Base-by-base conservation (phyloP, 2,113 vertebrate species). In the Morone saxatilis region DNA sequence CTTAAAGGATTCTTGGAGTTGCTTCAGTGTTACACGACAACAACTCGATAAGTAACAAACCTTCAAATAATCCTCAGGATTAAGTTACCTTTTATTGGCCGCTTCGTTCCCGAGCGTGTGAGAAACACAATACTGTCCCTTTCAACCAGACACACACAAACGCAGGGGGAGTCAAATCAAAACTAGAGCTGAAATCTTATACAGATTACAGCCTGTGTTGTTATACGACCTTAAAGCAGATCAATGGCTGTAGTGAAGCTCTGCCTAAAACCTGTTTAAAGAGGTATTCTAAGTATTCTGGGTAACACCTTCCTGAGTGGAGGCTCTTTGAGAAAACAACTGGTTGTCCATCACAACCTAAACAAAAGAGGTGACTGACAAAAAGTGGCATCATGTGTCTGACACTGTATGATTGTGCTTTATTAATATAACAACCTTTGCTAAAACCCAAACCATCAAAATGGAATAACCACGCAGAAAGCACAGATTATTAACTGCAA, bases 271-370 rank as follows among this genome's bases (percentile, higher is more conserved):
- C 81, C 74, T 66, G 81, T 86, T 88, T 76, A 12, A 74, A 67
- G 75, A 76, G 65, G 61, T 40, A 76, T 87, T 87, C 43, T 3
- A 68, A 78, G 72, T 65, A 83, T 86, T 86, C 40, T 31, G 61
- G 76, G 60, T 54, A 65, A 86, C 76, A 81, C 76, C 67, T 76
- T 36, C 4, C 25, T 72, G 22, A 63, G 6, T 13, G 41, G 36
- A 68, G 5, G 25, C 53, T 66, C 62, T 74, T 6, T 66, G 51
- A 67, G 41, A 57, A 53, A 56, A 63, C n/a, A 75, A n/a, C 61
- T 66, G 63, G 7, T 36, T 57, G 67, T 14, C 57, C 25, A 56
- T 59, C 5, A 17, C 36, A 60, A 8, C 3, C 8, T 6, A 4
- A 67, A 74, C 7, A n/a, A 41, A 50, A 53, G 13, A 25, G 19